A percentile compares a stretch with the other conserved stretches of the same genome.
phyloP scores from a whole-genome alignment of 2,113 vertebrate genomes.

The Tachycineta bicolor region DNA sequence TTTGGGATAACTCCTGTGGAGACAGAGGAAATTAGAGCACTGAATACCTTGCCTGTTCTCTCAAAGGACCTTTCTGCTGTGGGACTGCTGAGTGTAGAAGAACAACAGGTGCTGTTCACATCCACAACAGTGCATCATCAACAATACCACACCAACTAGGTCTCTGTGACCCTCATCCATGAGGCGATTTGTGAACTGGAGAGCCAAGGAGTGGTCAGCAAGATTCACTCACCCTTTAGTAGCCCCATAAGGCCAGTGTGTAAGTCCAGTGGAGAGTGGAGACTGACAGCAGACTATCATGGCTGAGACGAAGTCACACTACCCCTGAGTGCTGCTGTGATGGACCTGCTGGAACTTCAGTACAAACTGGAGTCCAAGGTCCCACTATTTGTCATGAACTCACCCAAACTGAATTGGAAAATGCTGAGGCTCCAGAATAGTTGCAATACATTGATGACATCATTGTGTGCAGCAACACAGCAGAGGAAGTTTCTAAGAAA shows the following conservation, averaged over 20 bases:
- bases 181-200: background rate
- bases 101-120: background rate
- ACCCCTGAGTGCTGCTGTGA: background rate
- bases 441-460: background rate
- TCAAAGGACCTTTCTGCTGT: background rate
- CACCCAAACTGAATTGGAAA: background rate
- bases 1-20: background rate
- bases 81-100: background rate
- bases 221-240: background rate
- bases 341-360: background rate
- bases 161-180: background rate
- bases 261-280: background rate
- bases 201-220: background rate
- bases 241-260: background rate
- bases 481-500: background rate
- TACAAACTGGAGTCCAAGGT: background rate
- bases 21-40: background rate
- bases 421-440: background rate
- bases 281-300: background rate
- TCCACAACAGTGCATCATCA: background rate
- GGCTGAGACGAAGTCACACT: rapidly evolving
- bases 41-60: background rate
- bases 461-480: background rate
- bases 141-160: rapidly evolving
- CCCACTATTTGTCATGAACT: background rate